Base-by-base conservation (phyloP, 2,888 invertebrate species). In the Cylloceria caligata region DNA sequence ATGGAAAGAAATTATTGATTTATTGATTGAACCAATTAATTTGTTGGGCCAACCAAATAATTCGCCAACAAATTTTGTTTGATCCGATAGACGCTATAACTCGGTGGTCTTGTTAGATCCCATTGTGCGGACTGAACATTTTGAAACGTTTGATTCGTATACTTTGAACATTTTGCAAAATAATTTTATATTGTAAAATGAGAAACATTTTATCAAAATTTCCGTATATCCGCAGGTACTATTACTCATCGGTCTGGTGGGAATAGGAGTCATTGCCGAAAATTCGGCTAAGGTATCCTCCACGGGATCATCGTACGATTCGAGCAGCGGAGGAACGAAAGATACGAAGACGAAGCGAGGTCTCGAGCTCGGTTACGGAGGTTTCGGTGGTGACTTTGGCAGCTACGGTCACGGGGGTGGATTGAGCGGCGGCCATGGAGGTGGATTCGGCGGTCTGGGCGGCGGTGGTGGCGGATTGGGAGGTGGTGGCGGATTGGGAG, bases 321-420 rank as follows among this genome's bases (percentile, higher is more conserved):
- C n/a, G n/a, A n/a, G n/a, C n/a, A n/a, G n/a, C n/a, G n/a, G n/a
- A n/a, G 42, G 47, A 11, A 2, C 68, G 13, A 82, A 73, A 55
- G 89, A 90, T 34, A 78, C 79, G 57, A 91, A 91, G 84, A 87
- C 86, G 77, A 92, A 92, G 80, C 88, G 92, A 24, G 92, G 92
- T 21, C 86, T 92, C 78, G 91, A 91, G 72, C 86, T 90, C 73
- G 88, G 90, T 62, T 69, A 89, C 6, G 89, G 89, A 11, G 62
- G 69, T 27, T 80, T 84, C 36, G 74, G 60, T 64, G 79, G 60
- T 55, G 79, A 83, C 39, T 80, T 80, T 24, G 83, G 85, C 11
- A 72, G 81, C 68, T 84, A 73, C 19, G 79, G 81, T 34, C 84
- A 73, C 19, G 78, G 39, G 39, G 39, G 78, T 13, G 49, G 62